Conservation (phyloP, 1,140 invertebrate species). For the Physella acuta region DNA sequence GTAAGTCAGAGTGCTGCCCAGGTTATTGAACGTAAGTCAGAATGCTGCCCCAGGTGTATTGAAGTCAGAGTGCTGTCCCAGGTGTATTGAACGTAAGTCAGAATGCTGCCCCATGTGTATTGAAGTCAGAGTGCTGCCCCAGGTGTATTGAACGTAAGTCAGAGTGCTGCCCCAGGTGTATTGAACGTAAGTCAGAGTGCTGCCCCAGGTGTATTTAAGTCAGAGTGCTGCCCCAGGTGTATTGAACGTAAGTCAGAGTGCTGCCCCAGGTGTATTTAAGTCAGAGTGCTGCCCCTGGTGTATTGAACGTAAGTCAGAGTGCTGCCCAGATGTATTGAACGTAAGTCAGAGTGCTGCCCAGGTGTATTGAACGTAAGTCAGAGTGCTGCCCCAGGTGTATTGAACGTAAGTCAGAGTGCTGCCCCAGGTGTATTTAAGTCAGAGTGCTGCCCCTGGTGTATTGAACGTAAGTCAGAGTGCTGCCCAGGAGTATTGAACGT, state of each 20-base stretch:
- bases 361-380: constrained; percentile 67
- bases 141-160: constrained; percentile 67
- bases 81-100: constrained; percentile 67
- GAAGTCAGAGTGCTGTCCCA: constrained; percentile 76
- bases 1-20: constrained; percentile 77
- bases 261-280: no score
- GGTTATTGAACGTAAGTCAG: constrained; percentile 67
- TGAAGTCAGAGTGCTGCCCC: constrained; percentile 87
- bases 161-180: constrained; percentile 85
- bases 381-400: constrained; percentile 84
- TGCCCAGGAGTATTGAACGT: constrained; percentile 75
- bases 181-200: constrained; percentile 54
- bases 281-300: constrained; percentile 87
- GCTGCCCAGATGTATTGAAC: constrained; percentile 77
- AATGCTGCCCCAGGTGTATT: constrained; percentile 82
- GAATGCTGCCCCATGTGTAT: no score
- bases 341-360: constrained; percentile 78
- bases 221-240: constrained; percentile 86
- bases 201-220: no score
- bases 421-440: no score
- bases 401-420: constrained; percentile 53
- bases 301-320: constrained; percentile 67
- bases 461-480: constrained; percentile 69
- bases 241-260: constrained; percentile 59
- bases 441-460: constrained; percentile 85